Conservation (phyloP, 2,797 vertebrate species). For the Zalophus californianus region DNA sequence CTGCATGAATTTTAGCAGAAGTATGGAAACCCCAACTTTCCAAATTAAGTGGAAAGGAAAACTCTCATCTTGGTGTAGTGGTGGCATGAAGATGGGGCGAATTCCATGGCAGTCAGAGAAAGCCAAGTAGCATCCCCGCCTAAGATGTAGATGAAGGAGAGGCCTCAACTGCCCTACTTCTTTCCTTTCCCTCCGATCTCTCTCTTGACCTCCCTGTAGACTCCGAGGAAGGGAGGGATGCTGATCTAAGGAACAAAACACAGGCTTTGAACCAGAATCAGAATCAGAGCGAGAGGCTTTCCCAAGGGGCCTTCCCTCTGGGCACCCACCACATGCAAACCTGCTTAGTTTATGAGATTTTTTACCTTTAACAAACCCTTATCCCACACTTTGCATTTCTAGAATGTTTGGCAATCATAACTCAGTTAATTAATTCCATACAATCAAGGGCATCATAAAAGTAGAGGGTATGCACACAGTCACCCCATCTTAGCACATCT, state of each 20-base stretch:
- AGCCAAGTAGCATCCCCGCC: too few species aligned
- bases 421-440: background rate
- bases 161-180: too few species aligned
- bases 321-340: background rate
- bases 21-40: background rate
- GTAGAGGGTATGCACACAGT: background rate
- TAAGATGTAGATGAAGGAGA: background rate
- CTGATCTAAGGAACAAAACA: background rate
- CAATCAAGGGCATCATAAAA: background rate
- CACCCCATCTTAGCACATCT: background rate
- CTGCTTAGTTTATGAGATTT: background rate
- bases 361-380: background rate
- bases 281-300: background rate
- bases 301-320: background rate
- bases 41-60: background rate
- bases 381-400: background rate
- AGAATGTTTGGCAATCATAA: background rate
- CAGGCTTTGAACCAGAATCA: background rate
- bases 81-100: accelerated
- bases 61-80: too few species aligned
- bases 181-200: background rate
- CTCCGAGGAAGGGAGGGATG: background rate
- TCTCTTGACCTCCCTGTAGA: background rate
- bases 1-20: background rate
- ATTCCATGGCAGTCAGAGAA: accelerated